A percentile compares a stretch with the other conserved stretches of the same genome.
Evolutionary conservation across 2,113 vertebrate species (phyloP).

Genomic region (Gopherus flavomarginatus): DNA sequence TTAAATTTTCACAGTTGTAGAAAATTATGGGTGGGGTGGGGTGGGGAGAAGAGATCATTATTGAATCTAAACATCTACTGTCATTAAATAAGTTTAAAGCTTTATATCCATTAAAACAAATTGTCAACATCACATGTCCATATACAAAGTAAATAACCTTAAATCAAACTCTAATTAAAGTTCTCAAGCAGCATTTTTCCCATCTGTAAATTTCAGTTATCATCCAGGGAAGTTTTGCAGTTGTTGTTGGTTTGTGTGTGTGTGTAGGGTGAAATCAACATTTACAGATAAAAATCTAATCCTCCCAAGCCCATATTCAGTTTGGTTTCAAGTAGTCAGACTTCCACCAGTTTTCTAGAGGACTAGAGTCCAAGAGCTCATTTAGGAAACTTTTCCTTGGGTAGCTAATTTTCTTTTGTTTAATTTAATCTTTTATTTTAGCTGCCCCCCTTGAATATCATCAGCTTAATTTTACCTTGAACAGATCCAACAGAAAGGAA

Average conservation of each 20-base stretch:
- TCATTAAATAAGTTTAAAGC: neutral
- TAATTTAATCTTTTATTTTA: neutral
- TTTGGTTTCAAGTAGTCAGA: too few species aligned
- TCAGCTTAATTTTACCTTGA: neutral
- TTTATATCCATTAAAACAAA: neutral
- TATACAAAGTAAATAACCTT: neutral
- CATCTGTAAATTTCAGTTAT: neutral
- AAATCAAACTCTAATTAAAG: neutral
- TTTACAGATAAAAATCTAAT: neutral
- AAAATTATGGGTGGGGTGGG: neutral
- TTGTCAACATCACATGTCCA: neutral
- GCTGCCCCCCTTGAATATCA: neutral
- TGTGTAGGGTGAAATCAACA: neutral
- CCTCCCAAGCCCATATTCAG: neutral
- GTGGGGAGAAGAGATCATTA: neutral
- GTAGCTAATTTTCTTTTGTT: neutral
- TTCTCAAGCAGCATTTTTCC: neutral
- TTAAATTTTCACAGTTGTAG: neutral
- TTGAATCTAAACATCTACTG: too few species aligned
- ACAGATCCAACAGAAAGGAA: slow-evolving; percentile 46
- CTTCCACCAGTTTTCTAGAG: neutral
- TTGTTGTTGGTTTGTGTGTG: neutral
- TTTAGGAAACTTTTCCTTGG: neutral
- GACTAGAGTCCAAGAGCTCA: slow-evolving; percentile 15
- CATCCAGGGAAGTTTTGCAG: neutral